A percentile compares a stretch with the other conserved stretches of the same genome.
Conservation (phyloP, 2,888 invertebrate species). For the Caenorhabditis panamensis region DNA sequence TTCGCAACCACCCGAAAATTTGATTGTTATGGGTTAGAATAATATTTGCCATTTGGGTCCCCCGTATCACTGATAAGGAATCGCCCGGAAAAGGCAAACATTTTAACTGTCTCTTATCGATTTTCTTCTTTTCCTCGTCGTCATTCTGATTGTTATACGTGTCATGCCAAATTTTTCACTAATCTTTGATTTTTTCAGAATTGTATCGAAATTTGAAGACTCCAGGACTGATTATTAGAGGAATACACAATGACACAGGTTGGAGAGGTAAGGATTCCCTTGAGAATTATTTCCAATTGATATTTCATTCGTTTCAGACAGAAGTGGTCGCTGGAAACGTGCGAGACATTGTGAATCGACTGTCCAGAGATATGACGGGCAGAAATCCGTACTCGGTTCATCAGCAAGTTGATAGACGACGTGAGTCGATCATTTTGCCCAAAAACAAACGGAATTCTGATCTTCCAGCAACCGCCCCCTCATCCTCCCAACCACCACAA, state of each 20-base stretch:
- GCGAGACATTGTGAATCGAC: constrained; percentile 68
- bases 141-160: too few species aligned
- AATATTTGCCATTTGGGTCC: constrained; percentile 23
- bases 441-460: background rate
- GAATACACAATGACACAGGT: constrained; percentile 47
- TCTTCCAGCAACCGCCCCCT: constrained; percentile 25
- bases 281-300: constrained; percentile 3
- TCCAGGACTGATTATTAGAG: constrained; percentile 14
- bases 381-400: constrained; percentile 40
- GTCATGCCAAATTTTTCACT: background rate
- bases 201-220: constrained; percentile 29
- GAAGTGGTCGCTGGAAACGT: constrained; percentile 69
- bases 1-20: too few species aligned
- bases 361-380: constrained; percentile 63
- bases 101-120: constrained; percentile 50
- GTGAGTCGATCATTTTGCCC: background rate
- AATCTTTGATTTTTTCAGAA: constrained; percentile 47
- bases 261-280: constrained; percentile 47
- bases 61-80: constrained; percentile 42
- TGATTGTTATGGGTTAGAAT: too few species aligned
- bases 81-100: constrained; percentile 29
- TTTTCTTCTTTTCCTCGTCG: too few species aligned
- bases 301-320: constrained; percentile 54
- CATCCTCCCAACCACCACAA: constrained; percentile 16
- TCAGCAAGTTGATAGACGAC: constrained; percentile 35